These are phyloP conservation scores for Triplophysa bombifrons DNA, from an alignment of 2,797 vertebrate genomes.

Conservation along the genomic window DNA sequence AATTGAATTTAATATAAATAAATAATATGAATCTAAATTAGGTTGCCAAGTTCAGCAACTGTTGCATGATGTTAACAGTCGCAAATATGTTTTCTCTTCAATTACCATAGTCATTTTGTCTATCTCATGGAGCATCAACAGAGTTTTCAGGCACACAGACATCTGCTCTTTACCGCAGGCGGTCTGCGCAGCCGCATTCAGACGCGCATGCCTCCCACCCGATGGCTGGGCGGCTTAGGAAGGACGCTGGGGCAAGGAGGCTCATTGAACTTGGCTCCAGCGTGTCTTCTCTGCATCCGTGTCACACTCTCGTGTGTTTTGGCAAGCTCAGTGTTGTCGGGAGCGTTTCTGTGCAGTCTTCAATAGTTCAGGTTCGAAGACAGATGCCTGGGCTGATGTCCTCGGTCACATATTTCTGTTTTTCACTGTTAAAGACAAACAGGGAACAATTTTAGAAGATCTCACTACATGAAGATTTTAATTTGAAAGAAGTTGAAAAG, in stretches of 20 bases:
- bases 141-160: constrained; percentile 89
- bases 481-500: background rate
- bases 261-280: constrained; percentile 94
- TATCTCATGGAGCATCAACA: too few species aligned
- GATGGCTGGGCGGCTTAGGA: constrained; percentile 93
- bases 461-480: too few species aligned
- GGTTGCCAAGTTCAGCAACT: background rate
- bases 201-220: constrained; percentile 82
- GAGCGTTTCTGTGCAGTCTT: constrained; percentile 24
- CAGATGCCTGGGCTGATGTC: constrained; percentile 48
- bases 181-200: constrained; percentile 52
- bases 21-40: too few species aligned
- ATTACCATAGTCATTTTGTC: background rate
- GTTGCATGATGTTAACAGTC: background rate
- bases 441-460: background rate
- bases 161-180: constrained; percentile 87
- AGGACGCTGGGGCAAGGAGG: constrained; percentile 93
- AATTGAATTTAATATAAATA: too few species aligned
- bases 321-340: constrained; percentile 62
- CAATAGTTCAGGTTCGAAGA: constrained; percentile 44
- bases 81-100: background rate
- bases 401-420: constrained; percentile 62
- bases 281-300: constrained; percentile 82
- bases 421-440: constrained; percentile 66
- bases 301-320: constrained; percentile 70